Evolutionary conservation across 2,797 vertebrate genomes (phyloP).

Genomic region (Todus mexicanus): DNA sequence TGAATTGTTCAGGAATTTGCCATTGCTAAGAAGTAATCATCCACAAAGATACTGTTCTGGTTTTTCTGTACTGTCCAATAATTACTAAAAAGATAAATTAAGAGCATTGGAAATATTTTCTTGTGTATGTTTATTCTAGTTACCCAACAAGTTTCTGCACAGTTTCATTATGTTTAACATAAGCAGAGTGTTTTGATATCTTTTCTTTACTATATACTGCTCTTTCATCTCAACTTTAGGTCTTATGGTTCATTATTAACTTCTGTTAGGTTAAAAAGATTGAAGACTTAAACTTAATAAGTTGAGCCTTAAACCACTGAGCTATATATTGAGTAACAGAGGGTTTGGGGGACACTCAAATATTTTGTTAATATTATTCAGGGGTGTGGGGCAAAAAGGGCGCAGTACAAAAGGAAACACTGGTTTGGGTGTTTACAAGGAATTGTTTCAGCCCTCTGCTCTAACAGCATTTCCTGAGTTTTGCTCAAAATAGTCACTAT

Average conservation of each 20-base stretch:
- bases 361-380: not conserved
- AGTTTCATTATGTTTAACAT: not conserved
- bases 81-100: not conserved
- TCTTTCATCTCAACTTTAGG: not conserved
- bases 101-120: not conserved
- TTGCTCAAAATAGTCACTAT: not conserved
- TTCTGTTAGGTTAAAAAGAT: not conserved
- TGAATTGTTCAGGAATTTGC: not conserved
- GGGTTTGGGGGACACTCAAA: not conserved
- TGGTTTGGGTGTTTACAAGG: not conserved
- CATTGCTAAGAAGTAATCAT: not conserved
- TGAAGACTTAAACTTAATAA: not conserved
- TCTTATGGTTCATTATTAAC: not conserved
- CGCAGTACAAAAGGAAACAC: not conserved
- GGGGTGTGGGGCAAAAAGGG: fast-evolving
- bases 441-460: not conserved
- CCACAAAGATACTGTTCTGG: not conserved
- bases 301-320: not conserved
- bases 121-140: not conserved
- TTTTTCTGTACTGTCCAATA: not conserved
- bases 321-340: not conserved
- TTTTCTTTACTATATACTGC: not conserved
- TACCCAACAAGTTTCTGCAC: not conserved
- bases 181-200: not conserved
- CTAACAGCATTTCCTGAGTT: not conserved